Percentiles rank a stretch among this genome's conserved stretches.
These are phyloP conservation scores for Corythornis cristatus DNA, from an alignment of 2,113 vertebrate species.

Conservation along the genomic window DNA sequence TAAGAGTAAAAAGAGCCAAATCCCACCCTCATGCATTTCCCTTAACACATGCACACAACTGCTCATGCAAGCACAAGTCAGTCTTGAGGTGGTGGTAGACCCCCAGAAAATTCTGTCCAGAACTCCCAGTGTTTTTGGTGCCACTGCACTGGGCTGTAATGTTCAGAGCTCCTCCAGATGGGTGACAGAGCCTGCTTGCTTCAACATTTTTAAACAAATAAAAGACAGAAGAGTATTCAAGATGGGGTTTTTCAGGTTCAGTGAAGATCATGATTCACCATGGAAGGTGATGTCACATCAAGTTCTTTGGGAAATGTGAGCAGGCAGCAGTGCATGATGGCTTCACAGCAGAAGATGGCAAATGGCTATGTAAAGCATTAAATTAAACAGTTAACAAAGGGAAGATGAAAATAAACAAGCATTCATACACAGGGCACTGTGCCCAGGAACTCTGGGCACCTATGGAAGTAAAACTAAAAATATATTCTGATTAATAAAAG, in stretches of 20 bases:
- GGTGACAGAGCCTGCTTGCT: slow-evolving; percentile 1
- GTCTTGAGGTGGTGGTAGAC: background rate
- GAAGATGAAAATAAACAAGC: slow-evolving; percentile 62
- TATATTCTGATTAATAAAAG: slow-evolving; percentile 66
- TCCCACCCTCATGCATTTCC: background rate
- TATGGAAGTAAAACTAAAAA: slow-evolving; percentile 65
- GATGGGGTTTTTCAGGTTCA: background rate
- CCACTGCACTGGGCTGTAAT: background rate
- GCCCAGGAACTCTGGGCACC: slow-evolving; percentile 61
- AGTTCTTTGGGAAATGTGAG: slow-evolving; percentile 22
- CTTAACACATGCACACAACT: background rate
- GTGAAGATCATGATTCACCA: background rate
- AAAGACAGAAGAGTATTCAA: slow-evolving; percentile 15
- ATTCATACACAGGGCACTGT: slow-evolving; percentile 21
- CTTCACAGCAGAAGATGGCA: slow-evolving; percentile 18
- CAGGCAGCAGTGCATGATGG: background rate
- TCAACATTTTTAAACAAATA: slow-evolving; percentile 28
- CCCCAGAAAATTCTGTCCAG: background rate
- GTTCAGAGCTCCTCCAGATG: slow-evolving; percentile 15
- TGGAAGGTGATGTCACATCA: slow-evolving; percentile 27
- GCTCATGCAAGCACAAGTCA: background rate
- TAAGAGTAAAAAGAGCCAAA: background rate
- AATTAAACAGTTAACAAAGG: slow-evolving; percentile 41
- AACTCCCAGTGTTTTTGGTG: background rate
- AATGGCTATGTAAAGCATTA: slow-evolving; percentile 45